Percentiles rank a stretch among this genome's conserved stretches.
Conservation (phyloP, 2,113 vertebrate species). For the Callospermophilus lateralis region DNA sequence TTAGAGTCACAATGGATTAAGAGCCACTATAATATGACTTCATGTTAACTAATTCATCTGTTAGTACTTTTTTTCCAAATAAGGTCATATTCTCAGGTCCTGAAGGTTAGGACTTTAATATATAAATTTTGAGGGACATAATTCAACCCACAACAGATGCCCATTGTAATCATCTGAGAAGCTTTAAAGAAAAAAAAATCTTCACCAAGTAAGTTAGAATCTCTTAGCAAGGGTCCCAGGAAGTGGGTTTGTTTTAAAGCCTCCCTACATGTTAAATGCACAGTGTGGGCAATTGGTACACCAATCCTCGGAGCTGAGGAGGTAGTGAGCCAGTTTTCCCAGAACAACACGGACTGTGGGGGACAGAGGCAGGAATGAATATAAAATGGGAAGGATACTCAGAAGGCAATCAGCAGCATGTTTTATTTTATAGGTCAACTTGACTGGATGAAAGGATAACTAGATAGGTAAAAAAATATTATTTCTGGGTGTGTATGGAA, state of each 20-base stretch:
- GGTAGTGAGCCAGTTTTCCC: not conserved
- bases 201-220: not conserved
- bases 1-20: not conserved
- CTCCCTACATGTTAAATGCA: not conserved
- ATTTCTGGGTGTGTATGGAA: not conserved
- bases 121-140: no score
- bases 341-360: no score
- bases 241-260: not conserved
- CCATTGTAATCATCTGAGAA: not conserved
- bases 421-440: not conserved
- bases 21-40: not conserved
- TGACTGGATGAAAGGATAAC: no score
- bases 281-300: no score
- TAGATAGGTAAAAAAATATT: no score
- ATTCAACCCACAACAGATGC: no score
- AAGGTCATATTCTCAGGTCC: not conserved
- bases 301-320: not conserved
- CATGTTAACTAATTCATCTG: not conserved
- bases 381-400: not conserved
- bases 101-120: not conserved
- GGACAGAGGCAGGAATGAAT: not conserved
- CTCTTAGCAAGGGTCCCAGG: not conserved
- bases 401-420: not conserved
- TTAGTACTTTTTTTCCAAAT: not conserved
- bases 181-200: not conserved